These are phyloP conservation scores for Equus quagga DNA, from an alignment of 2,113 vertebrate genomes.

Conservation along the genomic window DNA sequence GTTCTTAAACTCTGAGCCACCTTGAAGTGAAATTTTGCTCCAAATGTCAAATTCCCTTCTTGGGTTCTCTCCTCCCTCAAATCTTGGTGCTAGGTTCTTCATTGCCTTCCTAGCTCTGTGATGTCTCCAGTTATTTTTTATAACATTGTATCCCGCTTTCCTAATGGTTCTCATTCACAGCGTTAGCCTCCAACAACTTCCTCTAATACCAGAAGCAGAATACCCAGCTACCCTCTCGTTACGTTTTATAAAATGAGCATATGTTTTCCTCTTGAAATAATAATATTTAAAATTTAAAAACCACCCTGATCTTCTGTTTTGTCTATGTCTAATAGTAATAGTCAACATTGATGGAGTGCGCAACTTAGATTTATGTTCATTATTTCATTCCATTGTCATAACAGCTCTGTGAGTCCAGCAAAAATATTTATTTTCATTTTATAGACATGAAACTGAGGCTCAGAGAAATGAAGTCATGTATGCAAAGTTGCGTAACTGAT, in stretches of 20 bases:
- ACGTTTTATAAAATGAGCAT: background rate
- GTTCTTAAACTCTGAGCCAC: background rate
- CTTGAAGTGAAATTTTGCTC: background rate
- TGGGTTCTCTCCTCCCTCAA: background rate
- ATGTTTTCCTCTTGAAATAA: background rate
- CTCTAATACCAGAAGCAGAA: background rate
- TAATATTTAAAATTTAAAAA: background rate
- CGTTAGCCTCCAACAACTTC: background rate
- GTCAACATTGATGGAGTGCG: background rate
- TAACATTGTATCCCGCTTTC: background rate
- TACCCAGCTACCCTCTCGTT: background rate
- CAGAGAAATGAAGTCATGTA: background rate
- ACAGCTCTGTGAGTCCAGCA: background rate
- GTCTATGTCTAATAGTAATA: background rate
- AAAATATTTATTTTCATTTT: background rate
- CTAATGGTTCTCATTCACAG: background rate
- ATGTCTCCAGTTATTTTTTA: background rate
- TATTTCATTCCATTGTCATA: background rate
- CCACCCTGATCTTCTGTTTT: background rate
- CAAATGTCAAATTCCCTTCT: background rate
- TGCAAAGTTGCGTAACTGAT: background rate
- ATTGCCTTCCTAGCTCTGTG: background rate
- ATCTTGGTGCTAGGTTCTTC: background rate
- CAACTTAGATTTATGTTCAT: background rate
- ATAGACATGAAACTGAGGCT: background rate